These are phyloP conservation scores for Cydia strobilella DNA, from an alignment of 1,140 invertebrate species.

Conservation along the genomic window DNA sequence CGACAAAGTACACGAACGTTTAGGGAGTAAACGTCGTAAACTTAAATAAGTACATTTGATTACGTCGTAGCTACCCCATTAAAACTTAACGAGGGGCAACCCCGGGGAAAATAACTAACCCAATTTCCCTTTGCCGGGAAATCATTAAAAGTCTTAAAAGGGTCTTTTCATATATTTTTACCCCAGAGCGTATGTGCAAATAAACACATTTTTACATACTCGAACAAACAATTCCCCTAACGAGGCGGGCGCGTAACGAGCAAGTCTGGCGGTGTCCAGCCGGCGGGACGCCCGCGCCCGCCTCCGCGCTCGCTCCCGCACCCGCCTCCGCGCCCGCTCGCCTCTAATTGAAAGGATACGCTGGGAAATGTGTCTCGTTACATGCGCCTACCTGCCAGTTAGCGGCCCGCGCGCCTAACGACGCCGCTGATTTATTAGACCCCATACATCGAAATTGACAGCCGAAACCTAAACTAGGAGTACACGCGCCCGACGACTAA, in stretches of 20 bases:
- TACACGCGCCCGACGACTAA: background rate
- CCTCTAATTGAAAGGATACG: slow-evolving; percentile 72
- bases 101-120: slow-evolving; percentile 79
- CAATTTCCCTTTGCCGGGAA: slow-evolving; percentile 80
- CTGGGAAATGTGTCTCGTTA: slow-evolving; percentile 71
- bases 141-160: slow-evolving; percentile 81
- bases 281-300: slow-evolving; percentile 49
- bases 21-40: slow-evolving; percentile 72
- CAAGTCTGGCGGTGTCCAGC: slow-evolving; percentile 45
- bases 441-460: slow-evolving; percentile 60
- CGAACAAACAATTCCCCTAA: slow-evolving; percentile 79
- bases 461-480: slow-evolving; percentile 39
- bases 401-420: slow-evolving; percentile 47
- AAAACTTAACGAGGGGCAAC: slow-evolving; percentile 80
- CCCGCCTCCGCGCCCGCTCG: slow-evolving; percentile 41
- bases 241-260: slow-evolving; percentile 73
- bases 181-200: slow-evolving; percentile 77
- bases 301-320: slow-evolving; percentile 38
- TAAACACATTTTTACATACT: slow-evolving; percentile 80
- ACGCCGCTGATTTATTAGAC: slow-evolving; percentile 65
- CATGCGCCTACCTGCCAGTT: slow-evolving; percentile 46
- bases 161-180: slow-evolving; percentile 80
- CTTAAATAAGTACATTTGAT: slow-evolving; percentile 79
- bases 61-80: slow-evolving; percentile 79
- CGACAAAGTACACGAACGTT: slow-evolving; percentile 67